Evolutionary conservation across 2,797 vertebrate genomes (phyloP).

Genomic region (Myiothlypis chrysogaster): DNA sequence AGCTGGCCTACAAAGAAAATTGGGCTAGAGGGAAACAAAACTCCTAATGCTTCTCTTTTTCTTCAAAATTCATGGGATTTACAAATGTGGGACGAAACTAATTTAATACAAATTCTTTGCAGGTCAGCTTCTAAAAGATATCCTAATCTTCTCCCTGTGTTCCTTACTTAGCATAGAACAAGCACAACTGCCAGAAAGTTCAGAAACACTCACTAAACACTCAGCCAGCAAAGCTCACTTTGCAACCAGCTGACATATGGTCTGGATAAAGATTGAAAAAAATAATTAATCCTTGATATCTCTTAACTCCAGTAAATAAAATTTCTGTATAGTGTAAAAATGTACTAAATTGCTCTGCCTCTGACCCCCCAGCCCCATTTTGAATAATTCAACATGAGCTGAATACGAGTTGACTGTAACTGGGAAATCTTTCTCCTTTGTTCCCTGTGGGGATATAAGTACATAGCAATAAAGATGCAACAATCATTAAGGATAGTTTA

Average conservation of each 20-base stretch:
- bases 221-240: background rate
- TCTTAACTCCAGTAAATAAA: background rate
- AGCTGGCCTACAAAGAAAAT: background rate
- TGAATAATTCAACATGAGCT: background rate
- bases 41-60: background rate
- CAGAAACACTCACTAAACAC: background rate
- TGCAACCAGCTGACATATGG: background rate
- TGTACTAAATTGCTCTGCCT: background rate
- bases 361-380: accelerated
- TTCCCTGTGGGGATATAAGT: background rate
- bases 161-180: background rate
- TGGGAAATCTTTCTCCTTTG: background rate
- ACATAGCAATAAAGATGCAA: background rate
- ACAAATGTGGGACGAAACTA: background rate
- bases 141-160: background rate
- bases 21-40: background rate
- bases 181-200: background rate
- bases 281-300: background rate
- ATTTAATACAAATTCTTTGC: background rate
- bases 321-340: background rate
- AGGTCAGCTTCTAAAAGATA: background rate
- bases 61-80: background rate
- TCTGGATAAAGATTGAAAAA: background rate
- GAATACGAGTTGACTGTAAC: background rate
- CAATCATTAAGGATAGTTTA: background rate